Evolutionary conservation across 1,140 invertebrate genomes (phyloP).

Genomic region (Manduca sexta): DNA sequence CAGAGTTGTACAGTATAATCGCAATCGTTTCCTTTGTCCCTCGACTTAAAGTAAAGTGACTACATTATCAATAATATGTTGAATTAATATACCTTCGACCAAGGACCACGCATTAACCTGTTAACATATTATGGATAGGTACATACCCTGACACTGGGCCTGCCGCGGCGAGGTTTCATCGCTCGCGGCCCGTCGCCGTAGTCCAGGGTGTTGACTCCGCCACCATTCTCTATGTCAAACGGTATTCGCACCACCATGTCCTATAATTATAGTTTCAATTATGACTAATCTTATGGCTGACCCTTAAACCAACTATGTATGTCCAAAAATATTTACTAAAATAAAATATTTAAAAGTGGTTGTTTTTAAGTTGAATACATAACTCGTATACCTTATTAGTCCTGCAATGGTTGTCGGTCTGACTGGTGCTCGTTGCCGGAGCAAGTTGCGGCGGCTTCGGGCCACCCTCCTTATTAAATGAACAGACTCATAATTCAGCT

Average conservation of each 20-base stretch:
- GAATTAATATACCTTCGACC: no score
- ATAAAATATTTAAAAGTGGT: no score
- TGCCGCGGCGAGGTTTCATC: constrained; percentile 42
- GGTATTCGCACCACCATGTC: constrained; percentile 61
- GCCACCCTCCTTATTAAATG: constrained; percentile 36
- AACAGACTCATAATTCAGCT: neutral
- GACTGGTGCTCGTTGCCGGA: constrained; percentile 20
- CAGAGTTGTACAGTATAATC: no score
- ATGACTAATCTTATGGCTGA: no score
- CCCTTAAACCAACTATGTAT: no score
- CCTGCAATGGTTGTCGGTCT: constrained; percentile 26
- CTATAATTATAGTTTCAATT: constrained; percentile 19
- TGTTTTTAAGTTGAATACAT: no score
- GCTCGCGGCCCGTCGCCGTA: constrained; percentile 33
- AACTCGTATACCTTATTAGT: constrained; percentile 30
- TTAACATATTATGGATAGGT: no score
- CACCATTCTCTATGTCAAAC: constrained; percentile 56
- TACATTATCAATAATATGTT: no score
- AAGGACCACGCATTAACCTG: no score
- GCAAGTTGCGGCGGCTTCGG: constrained; percentile 25
- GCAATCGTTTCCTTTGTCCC: no score
- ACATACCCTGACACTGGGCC: constrained; percentile 48
- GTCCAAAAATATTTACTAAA: no score
- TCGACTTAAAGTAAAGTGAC: no score
- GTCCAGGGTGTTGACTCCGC: constrained; percentile 13